Conservation (phyloP, 1,140 invertebrate species). For the Caenorhabditis briggsae region DNA sequence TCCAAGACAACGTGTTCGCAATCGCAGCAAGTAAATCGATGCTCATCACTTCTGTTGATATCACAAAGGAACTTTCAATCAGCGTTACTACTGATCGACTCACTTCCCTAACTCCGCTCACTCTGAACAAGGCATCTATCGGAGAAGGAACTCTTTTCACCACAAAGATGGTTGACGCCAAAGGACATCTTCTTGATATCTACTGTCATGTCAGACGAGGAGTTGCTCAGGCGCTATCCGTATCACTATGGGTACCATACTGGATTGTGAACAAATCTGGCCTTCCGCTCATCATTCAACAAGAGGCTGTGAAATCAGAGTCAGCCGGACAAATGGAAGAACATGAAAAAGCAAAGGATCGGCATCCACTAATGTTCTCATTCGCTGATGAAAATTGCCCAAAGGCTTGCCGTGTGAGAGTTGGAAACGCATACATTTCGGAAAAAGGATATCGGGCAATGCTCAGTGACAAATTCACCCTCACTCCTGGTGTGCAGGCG, state of each 20-base stretch:
- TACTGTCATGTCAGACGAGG: slow-evolving; percentile 81
- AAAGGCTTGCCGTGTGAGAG: slow-evolving; percentile 80
- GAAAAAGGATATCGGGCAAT: slow-evolving; percentile 71
- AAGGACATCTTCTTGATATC: slow-evolving; percentile 84
- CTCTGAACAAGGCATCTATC: slow-evolving; percentile 12
- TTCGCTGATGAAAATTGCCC: slow-evolving; percentile 88
- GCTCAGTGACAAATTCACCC: slow-evolving; percentile 82
- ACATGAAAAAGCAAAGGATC: slow-evolving; percentile 91
- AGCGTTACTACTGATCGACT: slow-evolving; percentile 56
- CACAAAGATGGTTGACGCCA: slow-evolving; percentile 80
- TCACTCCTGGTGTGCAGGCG: slow-evolving; percentile 84
- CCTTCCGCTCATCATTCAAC: slow-evolving; percentile 91
- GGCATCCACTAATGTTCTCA: slow-evolving; percentile 92
- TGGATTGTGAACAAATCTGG: slow-evolving; percentile 97
- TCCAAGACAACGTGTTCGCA: slow-evolving; percentile 71
- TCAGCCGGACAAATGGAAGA: slow-evolving; percentile 93
- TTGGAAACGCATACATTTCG: slow-evolving; percentile 82
- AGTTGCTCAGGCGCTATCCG: slow-evolving; percentile 82
- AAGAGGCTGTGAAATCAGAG: slow-evolving; percentile 85
- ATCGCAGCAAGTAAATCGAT: slow-evolving; percentile 82
- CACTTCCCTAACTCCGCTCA: neutral
- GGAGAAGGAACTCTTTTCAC: slow-evolving; percentile 49
- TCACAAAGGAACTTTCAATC: slow-evolving; percentile 31
- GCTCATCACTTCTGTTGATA: slow-evolving; percentile 71
- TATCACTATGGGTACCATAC: slow-evolving; percentile 87